Percentiles rank a stretch among this genome's conserved stretches.
phyloP scores from a whole-genome alignment of 1,140 invertebrate genomes.

The Thaumatotibia leucotreta region DNA sequence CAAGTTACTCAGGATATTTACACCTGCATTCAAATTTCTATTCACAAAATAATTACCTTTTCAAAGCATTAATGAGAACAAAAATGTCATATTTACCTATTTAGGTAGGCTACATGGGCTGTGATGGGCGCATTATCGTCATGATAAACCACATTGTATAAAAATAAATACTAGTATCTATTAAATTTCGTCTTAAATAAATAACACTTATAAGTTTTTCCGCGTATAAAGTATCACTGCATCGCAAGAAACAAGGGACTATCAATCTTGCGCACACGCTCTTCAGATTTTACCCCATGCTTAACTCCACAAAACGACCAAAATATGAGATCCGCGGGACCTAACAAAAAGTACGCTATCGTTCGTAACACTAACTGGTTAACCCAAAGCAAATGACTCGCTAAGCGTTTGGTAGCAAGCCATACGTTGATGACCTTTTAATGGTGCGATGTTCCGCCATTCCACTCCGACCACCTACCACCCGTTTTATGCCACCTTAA shows the following conservation, averaged over 20 bases:
- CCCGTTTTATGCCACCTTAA: conserved; percentile 21
- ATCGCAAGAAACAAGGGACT: conserved; percentile 15
- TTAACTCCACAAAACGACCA: background rate
- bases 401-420: background rate
- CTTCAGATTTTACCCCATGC: background rate
- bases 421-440: conserved; percentile 44
- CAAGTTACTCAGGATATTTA: too few species aligned
- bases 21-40: too few species aligned
- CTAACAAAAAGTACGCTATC: background rate
- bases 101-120: too few species aligned
- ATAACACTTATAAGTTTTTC: background rate
- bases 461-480: background rate
- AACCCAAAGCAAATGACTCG: background rate
- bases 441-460: conserved; percentile 29
- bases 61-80: too few species aligned
- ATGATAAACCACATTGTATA: background rate
- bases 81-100: too few species aligned
- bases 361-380: background rate
- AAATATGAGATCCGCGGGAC: background rate
- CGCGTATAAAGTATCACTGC: background rate
- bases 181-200: background rate
- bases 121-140: background rate
- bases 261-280: conserved; percentile 39
- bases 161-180: background rate
- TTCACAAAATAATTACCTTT: too few species aligned